Conservation (phyloP, 2,113 vertebrate species). For the Oxygymnocypris stewartii region DNA sequence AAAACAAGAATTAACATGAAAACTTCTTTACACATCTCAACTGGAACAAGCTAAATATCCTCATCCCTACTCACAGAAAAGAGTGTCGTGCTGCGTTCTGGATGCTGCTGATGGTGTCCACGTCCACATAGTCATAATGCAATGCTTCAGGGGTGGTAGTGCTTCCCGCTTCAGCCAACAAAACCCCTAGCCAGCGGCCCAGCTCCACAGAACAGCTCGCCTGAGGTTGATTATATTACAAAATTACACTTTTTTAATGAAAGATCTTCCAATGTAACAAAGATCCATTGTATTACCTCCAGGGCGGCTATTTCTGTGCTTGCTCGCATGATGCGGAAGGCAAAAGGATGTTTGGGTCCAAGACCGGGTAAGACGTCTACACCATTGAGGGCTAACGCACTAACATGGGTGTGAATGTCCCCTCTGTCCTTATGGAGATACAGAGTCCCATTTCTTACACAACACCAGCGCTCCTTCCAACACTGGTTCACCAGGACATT, state of each 20-base stretch:
- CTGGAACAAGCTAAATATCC: not conserved
- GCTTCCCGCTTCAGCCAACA: constrained; percentile 89
- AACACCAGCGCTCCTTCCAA: constrained; percentile 95
- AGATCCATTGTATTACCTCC: constrained; percentile 76
- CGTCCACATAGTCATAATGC: constrained; percentile 96
- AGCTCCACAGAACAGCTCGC: constrained; percentile 91
- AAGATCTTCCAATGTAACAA: not conserved
- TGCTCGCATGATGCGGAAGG: constrained; percentile 87
- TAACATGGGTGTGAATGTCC: constrained; percentile 80
- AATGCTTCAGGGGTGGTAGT: constrained; percentile 84
- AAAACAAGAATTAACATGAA: not conserved
- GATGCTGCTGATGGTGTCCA: constrained; percentile 94
- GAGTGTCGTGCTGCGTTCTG: constrained; percentile 91
- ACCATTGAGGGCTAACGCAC: constrained; percentile 80
- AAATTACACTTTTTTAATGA: not conserved
- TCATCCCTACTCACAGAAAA: constrained; percentile 84
- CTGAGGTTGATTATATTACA: constrained; percentile 64
- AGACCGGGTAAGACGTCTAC: constrained; percentile 88
- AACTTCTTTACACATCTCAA: not conserved
- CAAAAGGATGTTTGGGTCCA: constrained; percentile 92
- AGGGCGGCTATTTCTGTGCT: constrained; percentile 82
- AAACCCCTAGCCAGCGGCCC: constrained; percentile 93
- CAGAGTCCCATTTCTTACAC: constrained; percentile 81
- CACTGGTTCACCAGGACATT: constrained; percentile 85
- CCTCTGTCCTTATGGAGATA: constrained; percentile 87